Conservation (phyloP, 2,113 vertebrate genomes). For the Eretmochelys imbricata region DNA sequence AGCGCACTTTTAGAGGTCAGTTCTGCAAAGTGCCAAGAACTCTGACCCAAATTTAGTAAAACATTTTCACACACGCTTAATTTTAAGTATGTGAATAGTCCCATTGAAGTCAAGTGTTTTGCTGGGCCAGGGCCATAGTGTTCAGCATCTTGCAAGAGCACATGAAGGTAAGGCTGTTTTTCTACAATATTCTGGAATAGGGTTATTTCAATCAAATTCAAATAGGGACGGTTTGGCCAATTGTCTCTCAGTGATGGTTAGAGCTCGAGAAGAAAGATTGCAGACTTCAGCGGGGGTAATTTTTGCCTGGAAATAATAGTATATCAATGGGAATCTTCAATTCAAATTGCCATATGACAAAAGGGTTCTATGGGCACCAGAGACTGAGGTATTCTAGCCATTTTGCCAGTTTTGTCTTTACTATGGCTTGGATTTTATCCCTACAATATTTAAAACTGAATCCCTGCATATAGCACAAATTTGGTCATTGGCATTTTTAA, state of each 20-base stretch:
- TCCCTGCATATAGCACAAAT: neutral
- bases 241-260: neutral
- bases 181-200: neutral
- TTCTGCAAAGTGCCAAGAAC: neutral
- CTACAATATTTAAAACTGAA: accelerated
- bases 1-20: neutral
- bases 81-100: neutral
- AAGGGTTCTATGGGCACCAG: neutral
- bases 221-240: neutral
- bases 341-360: neutral
- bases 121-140: neutral
- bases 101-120: neutral
- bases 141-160: neutral
- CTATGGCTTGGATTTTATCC: neutral
- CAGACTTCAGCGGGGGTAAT: neutral
- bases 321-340: neutral
- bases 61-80: neutral
- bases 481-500: neutral
- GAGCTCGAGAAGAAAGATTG: neutral
- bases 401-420: neutral
- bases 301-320: neutral
- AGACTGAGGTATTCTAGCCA: neutral
- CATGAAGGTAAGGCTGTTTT: neutral
- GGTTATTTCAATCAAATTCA: neutral
- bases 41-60: neutral